These are phyloP conservation scores for Drosophila nebulosa DNA, from an alignment of 1,140 invertebrate genomes.

Conservation along the genomic window DNA sequence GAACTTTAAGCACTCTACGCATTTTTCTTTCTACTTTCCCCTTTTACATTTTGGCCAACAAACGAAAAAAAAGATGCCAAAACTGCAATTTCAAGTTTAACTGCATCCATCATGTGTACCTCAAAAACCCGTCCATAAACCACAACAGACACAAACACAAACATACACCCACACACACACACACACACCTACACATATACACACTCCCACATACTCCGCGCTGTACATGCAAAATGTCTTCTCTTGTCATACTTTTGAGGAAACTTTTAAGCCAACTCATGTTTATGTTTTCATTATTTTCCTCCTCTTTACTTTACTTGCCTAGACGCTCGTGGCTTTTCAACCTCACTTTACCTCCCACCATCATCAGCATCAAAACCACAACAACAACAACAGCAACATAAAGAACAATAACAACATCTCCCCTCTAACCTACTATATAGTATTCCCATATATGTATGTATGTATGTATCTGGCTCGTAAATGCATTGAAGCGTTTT, in stretches of 20 bases:
- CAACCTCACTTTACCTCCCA: background rate
- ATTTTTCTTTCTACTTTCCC: background rate
- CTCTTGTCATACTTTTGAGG: background rate
- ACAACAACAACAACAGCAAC: background rate
- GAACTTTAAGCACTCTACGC: background rate
- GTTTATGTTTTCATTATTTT: constrained; percentile 32
- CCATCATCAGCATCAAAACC: background rate
- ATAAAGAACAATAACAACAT: background rate
- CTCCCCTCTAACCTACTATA: background rate
- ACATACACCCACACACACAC: background rate
- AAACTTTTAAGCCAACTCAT: constrained; percentile 38
- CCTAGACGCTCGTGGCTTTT: background rate
- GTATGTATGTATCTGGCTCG: no score
- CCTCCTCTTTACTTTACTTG: no score
- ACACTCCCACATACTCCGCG: background rate
- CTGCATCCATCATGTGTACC: background rate
- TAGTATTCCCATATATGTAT: background rate
- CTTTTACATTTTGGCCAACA: background rate
- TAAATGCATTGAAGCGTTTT: constrained; percentile 30
- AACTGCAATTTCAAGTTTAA: constrained; percentile 5
- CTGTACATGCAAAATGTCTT: background rate
- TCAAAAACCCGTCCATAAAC: background rate
- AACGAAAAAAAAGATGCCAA: background rate
- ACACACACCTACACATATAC: background rate
- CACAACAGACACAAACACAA: background rate